A percentile compares a stretch with the other conserved stretches of the same genome.
phyloP scores from a whole-genome alignment of 2,113 vertebrate species.

The Gavia stellata region DNA sequence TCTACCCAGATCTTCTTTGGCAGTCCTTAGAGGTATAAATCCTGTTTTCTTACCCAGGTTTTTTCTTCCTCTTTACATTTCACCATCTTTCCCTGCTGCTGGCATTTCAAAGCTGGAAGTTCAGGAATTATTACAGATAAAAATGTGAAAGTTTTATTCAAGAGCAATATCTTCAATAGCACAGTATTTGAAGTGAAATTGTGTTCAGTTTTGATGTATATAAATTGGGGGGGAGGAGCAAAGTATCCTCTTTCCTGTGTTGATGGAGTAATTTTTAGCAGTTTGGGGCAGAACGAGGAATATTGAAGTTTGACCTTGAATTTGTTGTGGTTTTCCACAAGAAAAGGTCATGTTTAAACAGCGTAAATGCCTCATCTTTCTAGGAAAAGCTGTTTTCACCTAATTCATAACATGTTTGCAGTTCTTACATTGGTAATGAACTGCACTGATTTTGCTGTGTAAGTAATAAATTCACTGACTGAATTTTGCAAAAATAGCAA shows the following conservation, averaged over 20 bases:
- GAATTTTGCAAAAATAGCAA: background rate
- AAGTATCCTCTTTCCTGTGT: background rate
- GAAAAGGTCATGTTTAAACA: background rate
- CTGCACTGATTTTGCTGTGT: slow-evolving; percentile 13
- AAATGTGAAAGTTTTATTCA: background rate
- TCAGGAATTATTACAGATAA: background rate
- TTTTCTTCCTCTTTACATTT: background rate
- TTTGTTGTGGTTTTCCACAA: slow-evolving; percentile 33
- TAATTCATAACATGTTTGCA: slow-evolving; percentile 48
- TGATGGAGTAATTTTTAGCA: background rate
- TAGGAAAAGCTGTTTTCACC: slow-evolving; percentile 44
- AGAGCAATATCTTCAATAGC: background rate
- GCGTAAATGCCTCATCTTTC: background rate
- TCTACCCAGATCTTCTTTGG: background rate
- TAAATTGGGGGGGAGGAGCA: background rate
- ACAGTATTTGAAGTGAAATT: background rate
- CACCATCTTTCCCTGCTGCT: background rate
- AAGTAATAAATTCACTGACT: slow-evolving; percentile 52
- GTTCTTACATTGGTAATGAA: slow-evolving; percentile 28
- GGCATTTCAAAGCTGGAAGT: background rate
- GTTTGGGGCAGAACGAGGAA: background rate
- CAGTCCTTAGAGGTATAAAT: background rate
- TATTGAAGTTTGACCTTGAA: slow-evolving; percentile 2
- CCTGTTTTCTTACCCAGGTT: background rate
- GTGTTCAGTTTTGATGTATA: background rate